Percentiles rank a stretch among this genome's conserved stretches.
Conservation (phyloP, 2,113 vertebrate species). For the Paramisgurnus dabryanus region DNA sequence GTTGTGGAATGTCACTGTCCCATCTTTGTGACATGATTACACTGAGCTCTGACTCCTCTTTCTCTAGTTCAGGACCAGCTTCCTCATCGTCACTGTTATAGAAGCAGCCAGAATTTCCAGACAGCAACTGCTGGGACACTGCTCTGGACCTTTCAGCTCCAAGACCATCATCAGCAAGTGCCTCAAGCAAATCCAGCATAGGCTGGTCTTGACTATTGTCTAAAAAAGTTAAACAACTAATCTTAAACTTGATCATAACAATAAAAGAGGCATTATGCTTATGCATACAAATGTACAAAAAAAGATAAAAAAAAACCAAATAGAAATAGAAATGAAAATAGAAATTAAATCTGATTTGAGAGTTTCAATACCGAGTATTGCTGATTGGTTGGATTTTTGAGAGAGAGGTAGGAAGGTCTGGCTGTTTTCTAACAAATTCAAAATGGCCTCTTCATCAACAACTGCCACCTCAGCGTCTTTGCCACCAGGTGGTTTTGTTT, state of each 20-base stretch:
- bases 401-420: conserved; percentile 88
- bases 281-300: conserved; percentile 54
- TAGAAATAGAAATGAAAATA: neutral
- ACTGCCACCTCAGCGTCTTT: conserved; percentile 82
- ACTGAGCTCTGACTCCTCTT: conserved; percentile 92
- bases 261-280: conserved; percentile 18
- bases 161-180: conserved; percentile 87
- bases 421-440: conserved; percentile 92
- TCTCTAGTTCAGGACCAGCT: conserved; percentile 85
- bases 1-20: conserved; percentile 80
- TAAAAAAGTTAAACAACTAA: conserved; percentile 48
- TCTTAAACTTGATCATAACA: neutral
- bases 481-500: conserved; percentile 59
- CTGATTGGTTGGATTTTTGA: conserved; percentile 82
- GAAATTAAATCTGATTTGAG: neutral
- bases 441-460: conserved; percentile 95
- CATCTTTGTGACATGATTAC: conserved; percentile 94
- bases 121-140: conserved; percentile 71
- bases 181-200: conserved; percentile 87
- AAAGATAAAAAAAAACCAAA: neutral
- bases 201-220: conserved; percentile 84
- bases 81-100: conserved; percentile 98
- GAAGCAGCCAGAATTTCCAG: conserved; percentile 74
- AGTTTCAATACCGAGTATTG: conserved; percentile 74
- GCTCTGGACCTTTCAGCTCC: conserved; percentile 70